Base-by-base conservation (phyloP, 2,797 vertebrate genomes). In the Betta splendens region DNA sequence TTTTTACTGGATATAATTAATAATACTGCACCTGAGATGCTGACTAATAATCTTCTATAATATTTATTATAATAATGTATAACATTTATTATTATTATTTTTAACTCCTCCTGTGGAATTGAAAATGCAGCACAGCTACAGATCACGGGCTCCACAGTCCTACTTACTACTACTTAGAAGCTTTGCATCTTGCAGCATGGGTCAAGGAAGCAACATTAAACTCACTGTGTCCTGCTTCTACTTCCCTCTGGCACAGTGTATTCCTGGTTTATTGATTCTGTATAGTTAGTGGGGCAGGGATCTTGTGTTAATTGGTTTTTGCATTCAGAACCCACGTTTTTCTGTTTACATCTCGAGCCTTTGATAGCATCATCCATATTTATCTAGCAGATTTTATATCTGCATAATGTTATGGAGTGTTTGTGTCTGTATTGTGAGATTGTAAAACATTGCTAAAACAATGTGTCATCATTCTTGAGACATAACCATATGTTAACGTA, bases 341-440 rank as follows among this genome's bases (percentile, higher is more conserved):
- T 63, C 38, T 52, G 42, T 72, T 61, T 42, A 58, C 56, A 55
- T 55, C 20, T 32, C 55, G 36, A 55, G 55, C 37, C 29, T 68
- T 57, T 67, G 58, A 68, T 62, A 60, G 49, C 18, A 32, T 29
- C 45, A 42, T 68, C 68, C 71, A 64, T 75, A 69, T 75, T 75
- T 73, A 60, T 69, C 43, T 4, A 29, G 56, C 47, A 52, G 47
- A 58, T 75, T 75, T 69, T 74, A 50, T 16, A 69, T 59, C 53
- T 76, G 68, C 76, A 73, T 81, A 69, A 73, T 49, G 8, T 45
- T 43, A 53, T 46, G 37, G 45, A 28, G 60, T 40, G 13, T 46
- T 31, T 64, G 33, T 37, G 48, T 32, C 39, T 49, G 22, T 53
- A 48, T 65, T 62, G 50, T 48, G 59, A 13, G 23, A 69, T 66